Base-by-base conservation (phyloP, 2,113 vertebrate species). In the Chaetodon trifascialis region DNA sequence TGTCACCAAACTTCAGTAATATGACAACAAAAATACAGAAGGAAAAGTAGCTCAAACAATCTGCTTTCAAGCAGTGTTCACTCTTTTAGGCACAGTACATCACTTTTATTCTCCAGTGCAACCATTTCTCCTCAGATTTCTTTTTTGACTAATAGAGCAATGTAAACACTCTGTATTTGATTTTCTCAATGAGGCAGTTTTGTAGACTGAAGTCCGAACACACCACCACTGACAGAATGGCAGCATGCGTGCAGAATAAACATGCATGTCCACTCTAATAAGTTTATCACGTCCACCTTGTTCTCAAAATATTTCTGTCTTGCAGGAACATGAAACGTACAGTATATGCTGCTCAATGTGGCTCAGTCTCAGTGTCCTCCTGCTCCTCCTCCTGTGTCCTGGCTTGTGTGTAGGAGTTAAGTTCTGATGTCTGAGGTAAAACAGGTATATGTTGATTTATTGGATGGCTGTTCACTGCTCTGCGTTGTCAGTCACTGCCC, bases 401-500 rank as follows among this genome's bases (percentile, higher is more conserved):
- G 64, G 16, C 47, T 79, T 63, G 58, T 74, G 65, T n/a, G 46
- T 17, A 23, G 38, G 34, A 68, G 54, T 73, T 7, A 71, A 25
- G 80, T 75, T 66, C 44, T 63, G 65, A 74, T 84, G 60, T 82
- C 55, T 85, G 89, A 93, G 89, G 91, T 90, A 88, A 92, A 87
- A 80, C 67, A 52, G 69, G 69, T 59, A 34, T 64, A 47, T 38
- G 21, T 34, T 64, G 30, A 68, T 67, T 85, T 69, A 30, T 58
- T 2, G 51, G 58, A 78, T 44, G 58, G 62, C 46, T 77, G 56
- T 19, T 71, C 21, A 30, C 58, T 74, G 59, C 38, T 74, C 25
- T 49, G 49, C 58, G 46, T 64, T 4, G 0, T 64, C n/a, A 36
- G 63, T 58, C 73, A 40, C 77, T 56, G 71, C 52, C 56, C 69